Base-by-base conservation (phyloP, 2,888 invertebrate genomes). In the Acholoe squamosa region DNA sequence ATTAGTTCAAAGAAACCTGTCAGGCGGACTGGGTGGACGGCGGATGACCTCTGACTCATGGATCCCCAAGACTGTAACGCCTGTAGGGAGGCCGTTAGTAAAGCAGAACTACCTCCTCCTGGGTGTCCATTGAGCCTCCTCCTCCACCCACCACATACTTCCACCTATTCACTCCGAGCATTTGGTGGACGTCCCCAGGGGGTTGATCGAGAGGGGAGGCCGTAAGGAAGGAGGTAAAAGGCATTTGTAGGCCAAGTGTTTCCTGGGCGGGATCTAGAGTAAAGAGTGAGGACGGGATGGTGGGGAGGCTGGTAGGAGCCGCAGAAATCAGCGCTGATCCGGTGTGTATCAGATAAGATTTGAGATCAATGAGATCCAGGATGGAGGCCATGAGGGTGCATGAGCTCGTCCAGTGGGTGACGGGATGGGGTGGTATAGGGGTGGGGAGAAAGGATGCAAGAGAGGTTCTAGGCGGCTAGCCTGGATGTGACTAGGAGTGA, bases 171-270 rank as follows among this genome's bases (percentile, higher is more conserved):
- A 43, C 12, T 61, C 22, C 61, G 22, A 3, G 61, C 61, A n/a
- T 61, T 61, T 61, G 61, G 61, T n/a, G 14, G n/a, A n/a, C 61
- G 61, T 61, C 61, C 61, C n/a, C 61, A 19, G 19, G 61, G 61
- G 61, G 5, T n/a, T n/a, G 61, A 61, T n/a, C 61, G 61, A 19
- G 61, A 19, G 61, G 61, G 61, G 19, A 7, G 61, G 61, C n/a
- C 61, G 61, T 19, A n/a, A 61, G 61, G 61, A 61, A n/a, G 19
- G 61, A 61, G 61, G 61, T 19, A 61, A 61, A 61, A n/a, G 61
- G 61, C n/a, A 43, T 61, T 61, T 61, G 61, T 61, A 61, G 61
- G 19, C 61, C 19, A 61, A 61, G 61, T 61, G 61, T 61, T n/a
- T 19, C 22, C 61, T n/a, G 61, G 3, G 22, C 43, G 43, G 43